phyloP scores from a whole-genome alignment of 2,113 vertebrate species.

The Pseudorhombus dupliciocellatus region DNA sequence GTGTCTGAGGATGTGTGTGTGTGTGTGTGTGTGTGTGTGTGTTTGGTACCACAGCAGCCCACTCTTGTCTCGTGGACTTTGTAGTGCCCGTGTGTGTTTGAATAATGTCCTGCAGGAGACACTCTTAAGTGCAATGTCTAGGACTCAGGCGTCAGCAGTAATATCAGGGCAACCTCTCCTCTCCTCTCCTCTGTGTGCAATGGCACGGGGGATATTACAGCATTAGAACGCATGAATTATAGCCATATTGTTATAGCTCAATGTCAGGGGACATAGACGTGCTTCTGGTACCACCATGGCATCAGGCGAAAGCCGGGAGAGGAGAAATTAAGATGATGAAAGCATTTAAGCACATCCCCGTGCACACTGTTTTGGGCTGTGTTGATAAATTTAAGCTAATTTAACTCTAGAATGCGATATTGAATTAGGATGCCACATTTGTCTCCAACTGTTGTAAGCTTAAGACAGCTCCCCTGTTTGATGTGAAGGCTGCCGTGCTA shows the following conservation, averaged over 20 bases:
- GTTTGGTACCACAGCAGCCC: conserved; percentile 33
- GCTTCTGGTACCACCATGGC: conserved; percentile 26
- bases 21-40: conserved; percentile 49
- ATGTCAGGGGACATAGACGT: conserved; percentile 52
- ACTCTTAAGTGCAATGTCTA: conserved; percentile 78
- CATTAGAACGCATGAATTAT: conserved; percentile 70
- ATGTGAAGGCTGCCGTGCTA: conserved; percentile 36
- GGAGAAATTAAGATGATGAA: conserved; percentile 8
- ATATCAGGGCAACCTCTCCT: conserved; percentile 69
- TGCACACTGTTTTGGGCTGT: conserved; percentile 25
- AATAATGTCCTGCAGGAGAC: conserved; percentile 80
- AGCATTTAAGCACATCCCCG: conserved; percentile 31
- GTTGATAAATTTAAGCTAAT: conserved; percentile 46
- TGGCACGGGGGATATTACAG: conserved; percentile 66
- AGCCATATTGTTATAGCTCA: conserved; percentile 55
- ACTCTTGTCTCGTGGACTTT: conserved; percentile 64
- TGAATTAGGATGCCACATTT: conserved; percentile 43
- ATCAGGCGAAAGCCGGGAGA: conserved; percentile 38
- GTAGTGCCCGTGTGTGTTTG: conserved; percentile 65
- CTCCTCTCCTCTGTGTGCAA: conserved; percentile 63
- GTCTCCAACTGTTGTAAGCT: conserved; percentile 47
- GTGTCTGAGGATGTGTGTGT: conserved; percentile 51
- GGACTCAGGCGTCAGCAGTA: conserved; percentile 79
- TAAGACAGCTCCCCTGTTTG: conserved; percentile 30
- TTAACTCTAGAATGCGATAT: conserved; percentile 34